Base-by-base conservation (phyloP, 2,113 vertebrate species). In the Mystacornis crossleyi region DNA sequence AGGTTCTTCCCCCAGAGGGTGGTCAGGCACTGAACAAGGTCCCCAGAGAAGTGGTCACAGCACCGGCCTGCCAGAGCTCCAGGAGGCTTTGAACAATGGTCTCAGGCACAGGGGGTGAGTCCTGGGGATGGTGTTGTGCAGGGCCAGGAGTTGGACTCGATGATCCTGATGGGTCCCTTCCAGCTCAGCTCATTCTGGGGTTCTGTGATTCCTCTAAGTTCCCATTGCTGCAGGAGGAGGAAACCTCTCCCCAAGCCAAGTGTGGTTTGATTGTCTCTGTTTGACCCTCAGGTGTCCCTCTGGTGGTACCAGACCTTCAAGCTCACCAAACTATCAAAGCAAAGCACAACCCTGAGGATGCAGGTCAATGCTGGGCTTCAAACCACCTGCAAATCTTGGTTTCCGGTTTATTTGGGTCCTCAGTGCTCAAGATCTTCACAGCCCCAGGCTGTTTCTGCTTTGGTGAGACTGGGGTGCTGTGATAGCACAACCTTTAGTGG, bases 401-500 rank as follows among this genome's bases (percentile, higher is more conserved):
- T 85, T 23, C 66, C 1, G 0, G 5, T 67, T 65, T 18, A 36
- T 85, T 67, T 85, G 29, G 8, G 16, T 55, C 33, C 72, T 84
- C 0, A 1, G 0, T 51, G 13, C 20, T 57, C 33, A 34, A 38
- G 64, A 53, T 34, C 45, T 34, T 12, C 43, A 24, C 21, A 50
- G 12, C 9, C 14, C n/a, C 54, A 78, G 38, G 29, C 12, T 65
- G 45, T 31, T 53, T n/a, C 50, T 65, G 58, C 40, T 4, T 0
- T 57, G 57, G n/a, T 67, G 58, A 18, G 8, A 2, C 4, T 2
- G 10, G 19, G 42, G 6, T n/a, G 19, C 3, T 0, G 3, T 66
- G 67, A 48, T 14, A 48, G 40, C 34, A 42, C 47, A 42, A 20
- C 16, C 3, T 77, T 72, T 2, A 15, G 50, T 47, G n/a, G 24